Percentiles rank a stretch among this genome's conserved stretches.
Evolutionary conservation across 1,140 invertebrate genomes (phyloP).

Genomic region (Tachypleus tridentatus): DNA sequence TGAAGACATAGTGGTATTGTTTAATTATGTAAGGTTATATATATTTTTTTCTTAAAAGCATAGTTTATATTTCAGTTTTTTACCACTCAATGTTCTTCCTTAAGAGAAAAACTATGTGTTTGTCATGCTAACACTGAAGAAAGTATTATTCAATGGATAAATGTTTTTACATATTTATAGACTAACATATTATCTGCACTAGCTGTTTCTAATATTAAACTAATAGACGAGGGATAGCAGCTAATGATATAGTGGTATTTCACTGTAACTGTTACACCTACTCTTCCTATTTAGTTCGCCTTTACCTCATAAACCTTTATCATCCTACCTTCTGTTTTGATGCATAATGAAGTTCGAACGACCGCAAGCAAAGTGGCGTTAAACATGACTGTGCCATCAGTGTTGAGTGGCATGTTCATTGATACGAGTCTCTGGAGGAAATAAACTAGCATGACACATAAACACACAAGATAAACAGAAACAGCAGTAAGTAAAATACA

Average conservation of each 20-base stretch:
- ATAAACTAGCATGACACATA: not conserved
- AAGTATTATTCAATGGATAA: too few species aligned
- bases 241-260: not conserved
- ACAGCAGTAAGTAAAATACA: too few species aligned
- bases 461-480: too few species aligned
- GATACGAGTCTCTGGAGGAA: slow-evolving; percentile 77
- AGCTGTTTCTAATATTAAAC: not conserved
- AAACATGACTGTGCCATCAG: slow-evolving; percentile 97
- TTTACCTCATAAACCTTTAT: not conserved
- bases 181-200: too few species aligned
- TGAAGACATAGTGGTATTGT: too few species aligned
- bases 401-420: slow-evolving; percentile 99
- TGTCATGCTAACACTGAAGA: too few species aligned
- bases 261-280: not conserved
- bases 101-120: too few species aligned
- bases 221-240: not conserved
- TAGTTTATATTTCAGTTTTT: too few species aligned
- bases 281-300: not conserved
- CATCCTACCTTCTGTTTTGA: slow-evolving; percentile 89
- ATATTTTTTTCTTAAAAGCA: too few species aligned
- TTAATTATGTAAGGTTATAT: too few species aligned
- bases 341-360: slow-evolving; percentile 90
- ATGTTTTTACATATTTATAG: too few species aligned
- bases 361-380: slow-evolving; percentile 98
- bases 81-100: too few species aligned